These are phyloP conservation scores for Caenorhabditis becei DNA, from an alignment of 2,888 invertebrate species.

Conservation along the genomic window DNA sequence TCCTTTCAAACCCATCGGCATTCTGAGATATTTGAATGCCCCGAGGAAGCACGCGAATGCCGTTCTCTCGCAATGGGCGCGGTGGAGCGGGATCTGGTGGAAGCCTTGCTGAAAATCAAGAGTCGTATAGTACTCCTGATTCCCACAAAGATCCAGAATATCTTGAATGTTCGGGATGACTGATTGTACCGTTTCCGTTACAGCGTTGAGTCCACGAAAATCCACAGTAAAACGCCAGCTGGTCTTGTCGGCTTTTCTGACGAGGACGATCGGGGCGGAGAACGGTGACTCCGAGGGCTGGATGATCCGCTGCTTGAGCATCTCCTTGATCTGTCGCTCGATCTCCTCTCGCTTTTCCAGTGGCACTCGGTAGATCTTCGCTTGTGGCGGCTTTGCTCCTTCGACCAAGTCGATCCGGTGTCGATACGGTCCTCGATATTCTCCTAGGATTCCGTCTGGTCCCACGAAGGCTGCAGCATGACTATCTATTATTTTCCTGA, in stretches of 20 bases:
- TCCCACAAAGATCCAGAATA: neutral
- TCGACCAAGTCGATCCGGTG: constrained; percentile 34
- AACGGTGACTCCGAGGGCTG: too few relatives aligned
- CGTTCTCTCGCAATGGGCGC: constrained; percentile 18
- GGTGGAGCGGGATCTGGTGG: constrained; percentile 40
- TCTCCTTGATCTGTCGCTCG: constrained; percentile 26
- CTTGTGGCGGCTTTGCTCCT: neutral
- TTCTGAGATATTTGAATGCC: constrained; percentile 22
- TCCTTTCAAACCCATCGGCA: constrained; percentile 54
- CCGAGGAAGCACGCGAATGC: constrained; percentile 50
- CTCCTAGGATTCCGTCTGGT: constrained; percentile 43
- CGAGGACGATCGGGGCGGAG: constrained; percentile 49
- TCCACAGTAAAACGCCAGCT: constrained; percentile 52
- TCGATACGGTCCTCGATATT: constrained; percentile 34
- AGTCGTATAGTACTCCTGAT: constrained; percentile 19
- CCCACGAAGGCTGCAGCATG: constrained; percentile 39
- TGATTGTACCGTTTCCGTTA: constrained; percentile 34
- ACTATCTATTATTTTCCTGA: constrained; percentile 1
- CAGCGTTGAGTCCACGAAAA: constrained; percentile 46
- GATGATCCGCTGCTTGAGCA: neutral
- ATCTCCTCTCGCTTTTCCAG: constrained; percentile 28
- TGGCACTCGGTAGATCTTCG: constrained; percentile 11
- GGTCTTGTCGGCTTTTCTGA: constrained; percentile 33
- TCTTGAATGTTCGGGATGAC: constrained; percentile 37
- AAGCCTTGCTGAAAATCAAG: constrained; percentile 55